A percentile compares a stretch with the other conserved stretches of the same genome.
Conservation (phyloP, 1,140 invertebrate genomes). For the Phortica variegata region DNA sequence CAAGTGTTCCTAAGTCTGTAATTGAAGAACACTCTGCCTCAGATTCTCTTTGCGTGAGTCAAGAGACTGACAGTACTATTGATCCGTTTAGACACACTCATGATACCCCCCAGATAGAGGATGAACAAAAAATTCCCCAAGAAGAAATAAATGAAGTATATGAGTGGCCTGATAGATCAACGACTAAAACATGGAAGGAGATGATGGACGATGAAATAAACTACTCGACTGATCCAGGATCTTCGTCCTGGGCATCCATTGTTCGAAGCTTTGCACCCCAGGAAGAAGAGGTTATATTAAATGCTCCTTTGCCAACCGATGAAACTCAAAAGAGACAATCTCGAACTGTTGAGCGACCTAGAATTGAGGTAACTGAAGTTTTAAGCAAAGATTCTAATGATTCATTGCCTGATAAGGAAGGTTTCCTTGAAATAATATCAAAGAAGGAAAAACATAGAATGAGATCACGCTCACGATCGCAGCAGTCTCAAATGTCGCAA, state of each 20-base stretch:
- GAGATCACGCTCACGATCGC: slow-evolving; percentile 46
- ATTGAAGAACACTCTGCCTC: background rate
- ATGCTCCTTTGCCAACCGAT: background rate
- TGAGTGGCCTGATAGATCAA: slow-evolving; percentile 18
- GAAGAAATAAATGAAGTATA: background rate
- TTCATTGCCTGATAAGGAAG: slow-evolving; percentile 27
- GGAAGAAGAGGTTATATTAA: background rate
- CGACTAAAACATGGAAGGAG: slow-evolving; percentile 36
- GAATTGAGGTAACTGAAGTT: slow-evolving; percentile 34
- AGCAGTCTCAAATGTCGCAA: slow-evolving; percentile 30
- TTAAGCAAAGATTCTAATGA: slow-evolving; percentile 7
- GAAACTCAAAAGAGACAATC: slow-evolving; percentile 24
- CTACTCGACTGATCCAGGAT: slow-evolving; percentile 16
- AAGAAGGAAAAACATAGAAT: slow-evolving; percentile 31
- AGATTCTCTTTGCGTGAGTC: background rate
- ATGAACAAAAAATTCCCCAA: slow-evolving; percentile 1
- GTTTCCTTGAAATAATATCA: slow-evolving; percentile 34
- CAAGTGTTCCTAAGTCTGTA: background rate
- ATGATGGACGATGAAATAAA: slow-evolving; percentile 40
- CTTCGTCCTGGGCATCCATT: slow-evolving; percentile 24
- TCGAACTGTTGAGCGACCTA: slow-evolving; percentile 25
- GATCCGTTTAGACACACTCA: background rate
- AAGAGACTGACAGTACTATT: background rate
- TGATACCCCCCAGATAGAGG: slow-evolving; percentile 5
- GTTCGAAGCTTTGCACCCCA: slow-evolving; percentile 8